Evolutionary conservation across 2,797 vertebrate genomes (phyloP), one percentile per base, ranked within the genome.

Genomic region (Lates japonicus): DNA sequence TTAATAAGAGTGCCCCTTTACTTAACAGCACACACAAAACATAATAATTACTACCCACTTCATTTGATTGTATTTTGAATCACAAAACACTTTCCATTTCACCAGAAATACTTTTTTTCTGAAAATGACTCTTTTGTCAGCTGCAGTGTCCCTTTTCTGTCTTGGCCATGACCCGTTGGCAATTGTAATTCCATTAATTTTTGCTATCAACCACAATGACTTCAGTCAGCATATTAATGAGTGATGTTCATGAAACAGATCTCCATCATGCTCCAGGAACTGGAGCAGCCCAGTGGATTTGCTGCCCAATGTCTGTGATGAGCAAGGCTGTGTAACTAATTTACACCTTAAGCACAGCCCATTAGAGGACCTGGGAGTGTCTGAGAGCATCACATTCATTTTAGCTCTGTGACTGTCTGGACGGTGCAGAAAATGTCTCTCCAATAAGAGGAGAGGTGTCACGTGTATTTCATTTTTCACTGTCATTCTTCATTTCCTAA

Each of bases 181-280:
- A 82, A 74, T 81, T 77, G 46, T 90, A 84, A 89, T 93, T 88
- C 91, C 81, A 91, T 93, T 90, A 82, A 89, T n/a, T 91, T 90
- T 87, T 1, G n/a, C 83, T 82, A 87, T 92, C 86, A 92, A 83
- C 72, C 85, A 90, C 93, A 93, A 92, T 93, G 81, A 85, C 82
- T 75, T 0, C 22, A 83, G 92, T 93, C 93, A 91, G 85, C 92
- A 94, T 94, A 91, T 94, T 93, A 93, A 95, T 92, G 88, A 93
- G 85, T 80, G 84, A 90, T 88, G 86, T 91, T 90, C 82, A 67
- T 85, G 83, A 87, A 92, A 91, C 59, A 84, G 92, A 90, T 88
- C 82, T 90, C 76, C 86, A 85, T 88, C 88, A 82, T 78, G 87
- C n/a, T 87, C 82, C 85, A 74, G 78, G 80, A 88, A 87, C 25